Conservation (phyloP, 2,113 vertebrate genomes). For the Proteles cristata region DNA sequence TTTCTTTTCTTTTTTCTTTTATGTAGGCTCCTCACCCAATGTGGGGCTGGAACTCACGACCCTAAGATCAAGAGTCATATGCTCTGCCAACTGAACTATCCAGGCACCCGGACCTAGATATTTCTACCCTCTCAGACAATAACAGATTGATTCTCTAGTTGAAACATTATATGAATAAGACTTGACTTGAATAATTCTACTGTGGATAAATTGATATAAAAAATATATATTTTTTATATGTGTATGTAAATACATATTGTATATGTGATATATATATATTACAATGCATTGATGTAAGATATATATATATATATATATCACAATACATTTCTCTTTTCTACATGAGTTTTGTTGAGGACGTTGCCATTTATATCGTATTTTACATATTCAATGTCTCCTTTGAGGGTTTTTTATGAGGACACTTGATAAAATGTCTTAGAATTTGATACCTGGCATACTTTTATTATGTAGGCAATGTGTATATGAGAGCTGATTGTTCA, state of each 20-base stretch:
- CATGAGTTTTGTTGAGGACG: not conserved
- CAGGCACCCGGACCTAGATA: not conserved
- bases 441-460: not conserved
- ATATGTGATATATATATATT: too few species aligned
- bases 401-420: not conserved
- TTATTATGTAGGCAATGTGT: not conserved
- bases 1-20: too few species aligned
- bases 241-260: too few species aligned
- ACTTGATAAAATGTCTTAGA: not conserved
- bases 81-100: too few species aligned
- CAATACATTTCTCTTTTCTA: not conserved
- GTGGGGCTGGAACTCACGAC: too few species aligned
- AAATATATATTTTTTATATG: not conserved
- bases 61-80: too few species aligned
- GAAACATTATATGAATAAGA: conserved; percentile 15
- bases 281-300: too few species aligned
- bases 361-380: not conserved
- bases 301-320: too few species aligned
- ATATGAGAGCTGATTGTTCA: not conserved
- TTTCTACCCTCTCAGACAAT: not conserved
- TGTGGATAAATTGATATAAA: not conserved
- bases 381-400: not conserved
- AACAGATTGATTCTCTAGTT: not conserved
- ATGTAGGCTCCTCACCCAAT: too few species aligned
- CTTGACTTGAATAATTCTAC: not conserved